Percentiles rank a stretch among this genome's conserved stretches.
Conservation (phyloP, 1,140 invertebrate species). For the Aethina tumida region DNA sequence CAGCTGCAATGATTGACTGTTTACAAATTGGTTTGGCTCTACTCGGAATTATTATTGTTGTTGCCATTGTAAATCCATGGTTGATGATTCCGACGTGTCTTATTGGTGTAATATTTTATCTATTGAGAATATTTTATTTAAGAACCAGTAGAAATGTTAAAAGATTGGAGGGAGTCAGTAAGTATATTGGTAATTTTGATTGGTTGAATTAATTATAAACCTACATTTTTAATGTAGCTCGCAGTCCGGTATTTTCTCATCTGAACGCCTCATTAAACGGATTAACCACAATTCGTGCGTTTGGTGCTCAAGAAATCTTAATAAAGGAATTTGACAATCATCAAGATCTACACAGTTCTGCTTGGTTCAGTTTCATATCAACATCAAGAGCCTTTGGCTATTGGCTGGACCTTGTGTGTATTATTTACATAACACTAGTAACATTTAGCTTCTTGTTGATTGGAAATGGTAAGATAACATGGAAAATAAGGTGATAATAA, state of each 20-base stretch:
- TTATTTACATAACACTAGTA: constrained; percentile 41
- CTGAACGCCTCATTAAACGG: constrained; percentile 82
- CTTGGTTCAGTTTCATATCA: constrained; percentile 55
- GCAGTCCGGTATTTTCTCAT: constrained; percentile 79
- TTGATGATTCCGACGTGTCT: constrained; percentile 59
- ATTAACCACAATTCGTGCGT: constrained; percentile 81
- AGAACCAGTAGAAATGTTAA: constrained; percentile 55
- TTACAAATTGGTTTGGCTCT: constrained; percentile 61
- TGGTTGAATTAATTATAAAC: background rate
- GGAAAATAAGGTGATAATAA: background rate
- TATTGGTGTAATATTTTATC: constrained; percentile 61
- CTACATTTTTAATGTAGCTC: constrained; percentile 40
- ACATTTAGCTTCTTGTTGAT: constrained; percentile 38
- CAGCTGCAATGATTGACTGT: constrained; percentile 42
- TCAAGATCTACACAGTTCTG: constrained; percentile 61
- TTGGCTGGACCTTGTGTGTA: constrained; percentile 50
- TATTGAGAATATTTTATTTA: constrained; percentile 44
- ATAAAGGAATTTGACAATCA: constrained; percentile 46
- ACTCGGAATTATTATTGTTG: constrained; percentile 63
- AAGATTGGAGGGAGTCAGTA: constrained; percentile 47
- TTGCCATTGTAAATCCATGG: constrained; percentile 65
- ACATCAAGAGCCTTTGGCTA: constrained; percentile 53
- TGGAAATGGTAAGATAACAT: constrained; percentile 22
- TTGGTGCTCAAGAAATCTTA: constrained; percentile 58
- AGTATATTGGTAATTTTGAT: constrained; percentile 15